A percentile compares a stretch with the other conserved stretches of the same genome.
phyloP scores from a whole-genome alignment of 2,113 vertebrate genomes.

The Tychaedon coryphoeus region DNA sequence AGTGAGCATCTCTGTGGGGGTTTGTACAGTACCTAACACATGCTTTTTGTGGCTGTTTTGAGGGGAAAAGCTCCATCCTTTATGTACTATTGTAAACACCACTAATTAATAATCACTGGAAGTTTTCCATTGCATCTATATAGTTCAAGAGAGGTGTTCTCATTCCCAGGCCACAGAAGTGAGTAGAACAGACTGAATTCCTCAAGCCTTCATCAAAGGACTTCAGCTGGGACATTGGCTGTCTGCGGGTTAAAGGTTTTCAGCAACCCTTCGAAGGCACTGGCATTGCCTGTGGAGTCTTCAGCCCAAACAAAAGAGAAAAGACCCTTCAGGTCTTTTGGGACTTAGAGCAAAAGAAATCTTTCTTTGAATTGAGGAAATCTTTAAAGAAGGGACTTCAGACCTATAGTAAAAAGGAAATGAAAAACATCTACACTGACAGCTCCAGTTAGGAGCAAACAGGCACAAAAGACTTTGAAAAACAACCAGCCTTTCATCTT shows the following conservation, averaged over 20 bases:
- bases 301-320: constrained; percentile 41
- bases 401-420: constrained; percentile 47
- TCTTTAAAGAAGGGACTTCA: constrained; percentile 59
- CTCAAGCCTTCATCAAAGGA: neutral
- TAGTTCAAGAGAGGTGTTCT: neutral
- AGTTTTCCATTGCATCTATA: neutral
- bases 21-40: neutral
- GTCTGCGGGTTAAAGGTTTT: constrained; percentile 14
- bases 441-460: constrained; percentile 57
- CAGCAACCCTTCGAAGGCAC: neutral
- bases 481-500: constrained; percentile 65
- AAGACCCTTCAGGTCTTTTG: constrained; percentile 13
- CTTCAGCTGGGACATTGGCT: neutral
- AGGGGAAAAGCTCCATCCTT: neutral
- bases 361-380: constrained; percentile 42
- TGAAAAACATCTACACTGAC: constrained; percentile 58
- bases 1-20: neutral
- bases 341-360: constrained; percentile 19
- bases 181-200: constrained; percentile 1
- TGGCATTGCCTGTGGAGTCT: neutral
- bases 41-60: neutral
- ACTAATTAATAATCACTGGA: neutral
- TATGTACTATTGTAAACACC: neutral
- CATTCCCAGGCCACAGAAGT: neutral
- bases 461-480: constrained; percentile 62